Percentiles rank a stretch among this genome's conserved stretches.
Conservation (phyloP, 2,797 vertebrate species). For the Iguana delicatissima region DNA sequence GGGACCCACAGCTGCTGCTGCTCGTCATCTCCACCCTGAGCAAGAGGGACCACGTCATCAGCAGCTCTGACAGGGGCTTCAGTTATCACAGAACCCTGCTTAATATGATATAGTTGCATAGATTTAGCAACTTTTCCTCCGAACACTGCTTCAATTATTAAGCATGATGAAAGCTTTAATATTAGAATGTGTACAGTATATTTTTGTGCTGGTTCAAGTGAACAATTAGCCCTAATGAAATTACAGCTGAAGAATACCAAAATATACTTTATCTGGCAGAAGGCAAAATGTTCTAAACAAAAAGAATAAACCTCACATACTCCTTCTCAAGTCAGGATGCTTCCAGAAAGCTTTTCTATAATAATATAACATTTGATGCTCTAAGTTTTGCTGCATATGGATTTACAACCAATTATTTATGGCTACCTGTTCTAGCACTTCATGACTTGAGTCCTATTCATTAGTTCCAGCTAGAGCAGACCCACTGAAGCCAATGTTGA, state of each 20-base stretch:
- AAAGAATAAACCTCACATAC: not conserved
- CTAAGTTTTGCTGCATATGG: not conserved
- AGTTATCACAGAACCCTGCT: too few species aligned
- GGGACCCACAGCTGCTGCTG: too few species aligned
- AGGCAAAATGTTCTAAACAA: not conserved
- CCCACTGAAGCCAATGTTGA: too few species aligned
- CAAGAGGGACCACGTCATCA: too few species aligned
- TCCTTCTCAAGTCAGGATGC: not conserved
- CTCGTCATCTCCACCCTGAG: too few species aligned
- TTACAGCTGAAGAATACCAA: slow-evolving; percentile 7
- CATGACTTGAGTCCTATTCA: too few species aligned
- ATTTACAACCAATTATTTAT: not conserved
- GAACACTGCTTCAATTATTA: not conserved
- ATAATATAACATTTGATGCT: not conserved
- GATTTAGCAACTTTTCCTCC: not conserved
- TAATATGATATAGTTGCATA: not conserved
- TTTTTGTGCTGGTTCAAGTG: slow-evolving; percentile 13
- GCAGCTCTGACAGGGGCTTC: too few species aligned
- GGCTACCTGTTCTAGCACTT: not conserved
- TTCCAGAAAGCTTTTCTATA: not conserved
- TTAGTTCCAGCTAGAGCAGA: too few species aligned
- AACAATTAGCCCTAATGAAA: slow-evolving; percentile 23
- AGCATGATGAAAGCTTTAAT: too few species aligned
- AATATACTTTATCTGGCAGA: not conserved
- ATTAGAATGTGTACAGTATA: not conserved